Base-by-base conservation (phyloP, 1,140 invertebrate species). In the Drosophila murphyi region DNA sequence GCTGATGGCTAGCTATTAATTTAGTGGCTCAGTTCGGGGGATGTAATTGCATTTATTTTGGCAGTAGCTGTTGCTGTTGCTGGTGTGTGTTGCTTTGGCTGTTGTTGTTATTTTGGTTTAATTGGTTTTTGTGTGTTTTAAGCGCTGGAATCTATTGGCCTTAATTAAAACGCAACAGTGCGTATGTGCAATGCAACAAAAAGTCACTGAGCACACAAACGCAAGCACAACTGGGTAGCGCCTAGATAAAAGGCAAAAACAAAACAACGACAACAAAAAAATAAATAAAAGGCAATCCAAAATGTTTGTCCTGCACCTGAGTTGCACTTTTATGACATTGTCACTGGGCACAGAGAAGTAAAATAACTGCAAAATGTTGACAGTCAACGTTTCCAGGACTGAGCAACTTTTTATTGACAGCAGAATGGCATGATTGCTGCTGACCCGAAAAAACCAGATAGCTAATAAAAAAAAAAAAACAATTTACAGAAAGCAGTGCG, bases 81-180 rank as follows among this genome's bases (percentile, higher is more conserved):
- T 63, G 31, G 31, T 57, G 20, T 55, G 2, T 69, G 56, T 35
- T 56, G 51, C 34, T 32, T 43, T 34, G 29, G n/a, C 7, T 63
- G 62, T 56, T 64, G 39, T 57, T 65, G 73, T 76, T 88, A 80
- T 87, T 83, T 80, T 88, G 83, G 83, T 88, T 88, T 88, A 88
- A 88, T 88, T 89, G 85, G 77, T 88, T 88, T 88, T 80, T 68
- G 65, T 68, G 71, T 80, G 77, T 78, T 86, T 63, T 68, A 72
- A 68, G 70, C 73, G 70, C 70, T 70, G 57, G 72, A 72, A 87
- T 88, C 76, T 88, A 88, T 88, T 78, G 69, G 32, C 61, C 83
- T 88, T 87, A 88, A 87, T 87, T 87, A 87, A 87, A 87, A 87
- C 71, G 83, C 83, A 88, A 82, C 83, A 80, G 83, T 88, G 80